Conservation (phyloP, 2,888 invertebrate species). For the Trissonchulus latispiculum region DNA sequence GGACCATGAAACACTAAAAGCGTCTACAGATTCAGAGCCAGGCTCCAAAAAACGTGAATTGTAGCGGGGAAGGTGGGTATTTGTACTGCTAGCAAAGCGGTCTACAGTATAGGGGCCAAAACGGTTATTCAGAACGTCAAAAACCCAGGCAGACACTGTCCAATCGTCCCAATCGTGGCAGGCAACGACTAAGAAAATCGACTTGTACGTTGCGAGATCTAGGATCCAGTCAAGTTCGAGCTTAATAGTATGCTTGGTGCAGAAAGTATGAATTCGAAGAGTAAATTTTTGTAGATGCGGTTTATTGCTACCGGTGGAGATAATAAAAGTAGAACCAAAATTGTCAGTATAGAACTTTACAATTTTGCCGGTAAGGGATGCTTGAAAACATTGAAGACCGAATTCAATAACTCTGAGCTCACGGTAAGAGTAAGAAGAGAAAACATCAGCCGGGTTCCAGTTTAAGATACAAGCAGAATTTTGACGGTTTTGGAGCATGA, state of each 20-base stretch:
- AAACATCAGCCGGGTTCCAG: not conserved
- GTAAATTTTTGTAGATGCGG: not conserved
- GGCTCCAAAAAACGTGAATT: not conserved
- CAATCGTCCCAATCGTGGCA: constrained; percentile 2
- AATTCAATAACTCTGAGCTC: constrained; percentile 2
- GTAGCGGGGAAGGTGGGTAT: not conserved
- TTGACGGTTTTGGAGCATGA: not conserved
- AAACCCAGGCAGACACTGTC: not conserved
- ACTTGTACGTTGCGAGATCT: not conserved
- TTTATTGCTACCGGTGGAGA: not conserved
- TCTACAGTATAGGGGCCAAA: not conserved
- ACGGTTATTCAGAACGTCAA: not conserved
- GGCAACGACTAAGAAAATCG: not conserved
- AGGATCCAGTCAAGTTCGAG: not conserved
- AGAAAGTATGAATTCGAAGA: not conserved
- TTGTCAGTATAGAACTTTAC: constrained; percentile 1
- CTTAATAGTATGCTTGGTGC: not conserved
- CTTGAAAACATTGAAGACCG: not conserved
- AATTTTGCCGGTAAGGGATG: not conserved
- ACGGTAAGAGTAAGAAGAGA: not conserved
- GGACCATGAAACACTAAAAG: not conserved
- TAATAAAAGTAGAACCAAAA: not conserved
- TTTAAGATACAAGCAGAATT: not conserved
- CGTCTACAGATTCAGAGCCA: not conserved
- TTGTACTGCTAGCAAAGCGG: not conserved